Evolutionary conservation across 2,797 vertebrate species (phyloP).

Genomic region (Sebastes cheni): DNA sequence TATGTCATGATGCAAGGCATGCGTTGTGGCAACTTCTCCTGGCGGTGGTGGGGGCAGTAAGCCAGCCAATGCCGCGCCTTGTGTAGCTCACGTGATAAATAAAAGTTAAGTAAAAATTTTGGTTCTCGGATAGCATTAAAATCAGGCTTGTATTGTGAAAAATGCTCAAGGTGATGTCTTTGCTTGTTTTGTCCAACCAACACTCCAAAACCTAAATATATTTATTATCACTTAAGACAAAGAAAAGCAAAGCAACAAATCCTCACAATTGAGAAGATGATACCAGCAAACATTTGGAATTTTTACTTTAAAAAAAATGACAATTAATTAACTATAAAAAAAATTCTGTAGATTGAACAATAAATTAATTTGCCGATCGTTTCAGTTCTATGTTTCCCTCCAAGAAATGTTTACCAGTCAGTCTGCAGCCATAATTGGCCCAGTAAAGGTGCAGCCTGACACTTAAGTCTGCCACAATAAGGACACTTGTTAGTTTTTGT

Average conservation of each 20-base stretch:
- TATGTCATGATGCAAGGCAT: no score
- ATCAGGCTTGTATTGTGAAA: not conserved
- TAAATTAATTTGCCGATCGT: not conserved
- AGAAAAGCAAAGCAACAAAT: not conserved
- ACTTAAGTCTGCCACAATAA: not conserved
- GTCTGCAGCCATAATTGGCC: not conserved
- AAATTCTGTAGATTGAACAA: not conserved
- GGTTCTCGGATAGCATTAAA: not conserved
- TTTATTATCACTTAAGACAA: not conserved
- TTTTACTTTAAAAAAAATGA: not conserved
- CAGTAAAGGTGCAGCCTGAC: not conserved
- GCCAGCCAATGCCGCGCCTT: no score
- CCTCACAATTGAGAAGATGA: not conserved
- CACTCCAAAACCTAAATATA: not conserved
- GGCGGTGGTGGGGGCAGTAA: no score
- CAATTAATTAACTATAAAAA: not conserved
- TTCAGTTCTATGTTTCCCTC: not conserved
- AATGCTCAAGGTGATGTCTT: no score
- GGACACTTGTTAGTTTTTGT: slow-evolving; percentile 21
- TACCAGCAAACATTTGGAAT: not conserved
- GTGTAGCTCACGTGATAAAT: no score
- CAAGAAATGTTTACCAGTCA: not conserved
- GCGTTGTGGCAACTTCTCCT: no score
- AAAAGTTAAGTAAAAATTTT: not conserved
- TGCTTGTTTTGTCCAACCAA: no score